A percentile compares a stretch with the other conserved stretches of the same genome.
Evolutionary conservation across 2,888 invertebrate species (phyloP).

Genomic region (Thymelicus sylvestris): DNA sequence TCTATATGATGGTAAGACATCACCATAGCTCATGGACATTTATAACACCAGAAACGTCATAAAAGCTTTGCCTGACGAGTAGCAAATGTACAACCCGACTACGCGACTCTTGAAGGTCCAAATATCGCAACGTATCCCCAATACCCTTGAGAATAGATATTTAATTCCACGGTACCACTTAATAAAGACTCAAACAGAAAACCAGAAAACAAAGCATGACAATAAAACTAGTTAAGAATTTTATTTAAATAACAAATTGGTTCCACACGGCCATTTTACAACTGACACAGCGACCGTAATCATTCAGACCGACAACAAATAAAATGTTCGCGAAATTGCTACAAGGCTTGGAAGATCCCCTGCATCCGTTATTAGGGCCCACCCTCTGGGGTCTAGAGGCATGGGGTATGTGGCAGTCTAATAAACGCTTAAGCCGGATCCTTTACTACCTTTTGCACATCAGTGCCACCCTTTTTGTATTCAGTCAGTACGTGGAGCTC

Average conservation of each 20-base stretch:
- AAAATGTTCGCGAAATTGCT: constrained; percentile 40
- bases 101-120: too few species aligned
- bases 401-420: constrained; percentile 65
- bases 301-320: not conserved
- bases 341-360: constrained; percentile 49
- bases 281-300: not conserved
- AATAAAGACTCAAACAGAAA: not conserved
- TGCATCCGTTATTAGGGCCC: constrained; percentile 60
- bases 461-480: constrained; percentile 57
- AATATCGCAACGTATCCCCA: too few species aligned
- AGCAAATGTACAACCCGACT: too few species aligned
- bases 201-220: not conserved
- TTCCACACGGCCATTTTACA: not conserved
- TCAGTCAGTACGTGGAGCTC: constrained; percentile 69
- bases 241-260: not conserved
- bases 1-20: too few species aligned
- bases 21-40: too few species aligned
- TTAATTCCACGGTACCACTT: not conserved
- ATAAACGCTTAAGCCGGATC: constrained; percentile 43
- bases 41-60: too few species aligned
- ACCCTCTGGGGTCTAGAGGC: constrained; percentile 56
- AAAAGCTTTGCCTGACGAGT: too few species aligned
- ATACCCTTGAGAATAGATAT: not conserved
- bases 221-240: not conserved
- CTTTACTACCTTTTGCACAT: constrained; percentile 57